A percentile compares a stretch with the other conserved stretches of the same genome.
These are phyloP conservation scores for Zenarchopterus dispar DNA, from an alignment of 2,797 vertebrate species.

Conservation along the genomic window DNA sequence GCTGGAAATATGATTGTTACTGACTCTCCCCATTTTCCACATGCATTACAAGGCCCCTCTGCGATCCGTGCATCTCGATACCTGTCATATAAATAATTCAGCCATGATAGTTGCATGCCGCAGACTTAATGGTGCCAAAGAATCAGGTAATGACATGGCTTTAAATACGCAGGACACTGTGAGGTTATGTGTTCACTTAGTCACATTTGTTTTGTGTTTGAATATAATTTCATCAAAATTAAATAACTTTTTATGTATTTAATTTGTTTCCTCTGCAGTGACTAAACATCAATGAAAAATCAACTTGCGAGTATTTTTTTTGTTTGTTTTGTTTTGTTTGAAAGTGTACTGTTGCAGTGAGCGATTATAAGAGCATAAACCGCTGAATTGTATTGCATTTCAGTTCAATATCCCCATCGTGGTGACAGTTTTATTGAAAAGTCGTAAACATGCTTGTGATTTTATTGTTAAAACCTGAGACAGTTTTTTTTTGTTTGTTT, in stretches of 20 bases:
- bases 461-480: background rate
- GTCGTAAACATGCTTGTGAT: background rate
- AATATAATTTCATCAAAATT: conserved; percentile 1
- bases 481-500: background rate
- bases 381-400: background rate
- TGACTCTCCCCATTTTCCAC: conserved; percentile 63
- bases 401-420: background rate
- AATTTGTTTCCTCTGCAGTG: background rate
- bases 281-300: background rate
- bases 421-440: background rate
- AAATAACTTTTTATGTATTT: background rate
- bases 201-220: background rate
- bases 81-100: conserved; percentile 60
- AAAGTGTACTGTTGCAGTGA: background rate
- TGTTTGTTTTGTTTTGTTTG: background rate
- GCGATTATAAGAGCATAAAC: background rate
- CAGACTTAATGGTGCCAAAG: conserved; percentile 36
- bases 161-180: conserved; percentile 3
- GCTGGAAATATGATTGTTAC: conserved; percentile 73
- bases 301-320: too few relatives aligned
- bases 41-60: conserved; percentile 49
- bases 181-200: background rate
- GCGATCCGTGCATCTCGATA: conserved; percentile 37
- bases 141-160: conserved; percentile 29
- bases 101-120: conserved; percentile 41